Percentiles rank a stretch among this genome's conserved stretches.
phyloP scores from a whole-genome alignment of 1,140 invertebrate species.

The Eciton burchellii region DNA sequence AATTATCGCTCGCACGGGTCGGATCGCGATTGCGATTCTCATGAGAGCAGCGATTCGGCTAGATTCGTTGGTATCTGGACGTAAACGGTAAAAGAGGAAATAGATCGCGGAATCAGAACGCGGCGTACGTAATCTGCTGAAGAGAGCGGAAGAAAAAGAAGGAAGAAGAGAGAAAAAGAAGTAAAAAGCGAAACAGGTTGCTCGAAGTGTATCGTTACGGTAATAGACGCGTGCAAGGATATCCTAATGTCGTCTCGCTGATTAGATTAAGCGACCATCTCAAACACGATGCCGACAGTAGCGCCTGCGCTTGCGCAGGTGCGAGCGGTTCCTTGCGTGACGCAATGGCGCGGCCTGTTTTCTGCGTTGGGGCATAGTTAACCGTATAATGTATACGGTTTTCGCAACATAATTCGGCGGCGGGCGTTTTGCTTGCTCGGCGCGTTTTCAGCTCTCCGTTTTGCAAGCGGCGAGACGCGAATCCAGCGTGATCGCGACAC shows the following conservation, averaged over 20 bases:
- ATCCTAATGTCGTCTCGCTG: not conserved
- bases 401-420: slow-evolving; percentile 76
- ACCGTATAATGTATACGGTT: slow-evolving; percentile 79
- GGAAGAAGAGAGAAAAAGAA: too few species aligned
- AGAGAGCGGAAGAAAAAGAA: too few species aligned
- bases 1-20: too few species aligned
- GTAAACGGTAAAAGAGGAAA: too few species aligned
- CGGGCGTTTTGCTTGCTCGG: slow-evolving; percentile 78
- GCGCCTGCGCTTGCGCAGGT: slow-evolving; percentile 19
- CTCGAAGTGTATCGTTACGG: too few species aligned
- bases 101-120: too few species aligned
- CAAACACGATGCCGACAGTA: not conserved
- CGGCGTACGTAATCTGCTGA: too few species aligned
- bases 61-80: too few species aligned
- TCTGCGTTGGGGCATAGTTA: slow-evolving; percentile 57
- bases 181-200: too few species aligned
- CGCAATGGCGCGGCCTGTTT: slow-evolving; percentile 71
- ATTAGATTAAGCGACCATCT: slow-evolving; percentile 51
- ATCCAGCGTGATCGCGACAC: slow-evolving; percentile 47
- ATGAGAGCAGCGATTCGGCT: too few species aligned
- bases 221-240: too few species aligned
- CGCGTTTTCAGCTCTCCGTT: slow-evolving; percentile 79
- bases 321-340: slow-evolving; percentile 63
- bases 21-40: too few species aligned
- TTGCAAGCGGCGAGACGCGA: slow-evolving; percentile 65